Evolutionary conservation across 2,113 vertebrate genomes (phyloP).

Genomic region (Zapus hudsonius): DNA sequence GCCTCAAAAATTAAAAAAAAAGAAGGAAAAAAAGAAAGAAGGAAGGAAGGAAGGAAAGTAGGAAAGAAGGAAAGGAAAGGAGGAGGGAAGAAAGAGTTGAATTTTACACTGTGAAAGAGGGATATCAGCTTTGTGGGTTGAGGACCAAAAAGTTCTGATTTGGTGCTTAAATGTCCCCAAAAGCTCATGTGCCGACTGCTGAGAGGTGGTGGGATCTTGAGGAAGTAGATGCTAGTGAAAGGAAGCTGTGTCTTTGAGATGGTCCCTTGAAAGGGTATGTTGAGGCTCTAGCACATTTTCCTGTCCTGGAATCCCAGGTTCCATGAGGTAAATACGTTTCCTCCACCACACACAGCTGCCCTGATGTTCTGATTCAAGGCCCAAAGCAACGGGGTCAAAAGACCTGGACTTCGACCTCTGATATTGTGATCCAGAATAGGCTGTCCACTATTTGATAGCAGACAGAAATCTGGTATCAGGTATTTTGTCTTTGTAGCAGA

Average conservation of each 20-base stretch:
- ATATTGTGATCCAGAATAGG: neutral
- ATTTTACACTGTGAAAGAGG: neutral
- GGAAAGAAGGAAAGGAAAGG: no score
- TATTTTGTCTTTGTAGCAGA: neutral
- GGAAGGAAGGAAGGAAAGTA: no score
- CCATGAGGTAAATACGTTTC: neutral
- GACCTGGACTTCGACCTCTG: neutral
- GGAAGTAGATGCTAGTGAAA: neutral
- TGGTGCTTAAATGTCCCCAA: neutral
- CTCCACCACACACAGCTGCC: neutral
- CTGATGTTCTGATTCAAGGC: neutral
- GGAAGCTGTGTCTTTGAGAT: neutral
- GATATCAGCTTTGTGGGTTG: neutral
- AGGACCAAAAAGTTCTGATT: neutral
- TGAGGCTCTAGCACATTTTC: fast-evolving
- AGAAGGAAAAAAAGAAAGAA: no score
- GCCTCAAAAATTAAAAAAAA: no score
- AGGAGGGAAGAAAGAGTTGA: no score
- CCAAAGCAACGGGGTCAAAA: no score
- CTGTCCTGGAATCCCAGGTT: no score
- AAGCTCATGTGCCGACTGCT: neutral
- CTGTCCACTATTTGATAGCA: neutral
- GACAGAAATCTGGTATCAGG: neutral
- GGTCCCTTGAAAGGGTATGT: neutral
- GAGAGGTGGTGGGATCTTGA: neutral